Conservation (phyloP, 2,113 vertebrate genomes). For the Gymnarchus niloticus region DNA sequence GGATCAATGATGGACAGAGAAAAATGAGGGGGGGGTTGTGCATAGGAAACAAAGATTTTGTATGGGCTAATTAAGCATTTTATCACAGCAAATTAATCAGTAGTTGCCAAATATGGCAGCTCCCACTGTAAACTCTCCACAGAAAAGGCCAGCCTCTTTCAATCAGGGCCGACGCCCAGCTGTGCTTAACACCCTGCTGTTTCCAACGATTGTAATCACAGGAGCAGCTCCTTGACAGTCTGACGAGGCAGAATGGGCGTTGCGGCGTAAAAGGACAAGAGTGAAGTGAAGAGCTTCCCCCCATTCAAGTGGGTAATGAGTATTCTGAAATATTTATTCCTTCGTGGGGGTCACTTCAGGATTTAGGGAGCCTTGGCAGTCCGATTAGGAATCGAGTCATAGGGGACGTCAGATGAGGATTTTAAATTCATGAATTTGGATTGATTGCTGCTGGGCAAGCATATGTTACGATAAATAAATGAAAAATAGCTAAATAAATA, state of each 20-base stretch:
- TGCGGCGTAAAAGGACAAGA: not conserved
- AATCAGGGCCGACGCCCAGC: not conserved
- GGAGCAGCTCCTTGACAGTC: not conserved
- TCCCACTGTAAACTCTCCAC: not conserved
- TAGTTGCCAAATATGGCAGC: constrained; percentile 13
- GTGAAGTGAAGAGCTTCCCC: not conserved
- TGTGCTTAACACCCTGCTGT: not conserved
- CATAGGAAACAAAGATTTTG: not conserved
- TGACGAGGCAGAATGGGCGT: not conserved
- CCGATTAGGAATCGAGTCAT: not conserved
- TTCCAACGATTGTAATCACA: not conserved
- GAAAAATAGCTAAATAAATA: constrained; percentile 39
- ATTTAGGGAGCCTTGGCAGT: too few species aligned
- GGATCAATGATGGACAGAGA: not conserved
- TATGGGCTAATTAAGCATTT: not conserved
- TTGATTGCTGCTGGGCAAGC: constrained; percentile 12
- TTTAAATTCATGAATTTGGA: constrained; percentile 7
- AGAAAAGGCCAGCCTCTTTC: not conserved
- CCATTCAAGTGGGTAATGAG: not conserved
- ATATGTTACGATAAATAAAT: constrained; percentile 43
- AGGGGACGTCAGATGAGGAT: not conserved
- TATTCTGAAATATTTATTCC: not conserved
- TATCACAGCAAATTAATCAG: constrained; percentile 13
- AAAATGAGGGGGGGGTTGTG: constrained; percentile 18
- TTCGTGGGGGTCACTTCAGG: not conserved